These are phyloP conservation scores for Deilephila elpenor DNA, from an alignment of 2,888 invertebrate species.

Conservation along the genomic window DNA sequence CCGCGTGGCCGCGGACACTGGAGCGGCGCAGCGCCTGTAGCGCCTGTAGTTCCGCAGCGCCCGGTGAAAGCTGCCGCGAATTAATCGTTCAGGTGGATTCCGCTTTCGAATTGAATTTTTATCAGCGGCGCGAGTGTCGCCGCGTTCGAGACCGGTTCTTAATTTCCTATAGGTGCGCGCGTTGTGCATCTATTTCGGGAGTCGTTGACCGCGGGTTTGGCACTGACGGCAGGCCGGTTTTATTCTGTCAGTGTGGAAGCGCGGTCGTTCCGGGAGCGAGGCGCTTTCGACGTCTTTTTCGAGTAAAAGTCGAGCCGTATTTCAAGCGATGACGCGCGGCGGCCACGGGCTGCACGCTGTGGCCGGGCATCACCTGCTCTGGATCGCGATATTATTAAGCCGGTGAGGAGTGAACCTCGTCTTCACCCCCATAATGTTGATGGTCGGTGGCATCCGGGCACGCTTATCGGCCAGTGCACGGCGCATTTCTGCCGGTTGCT, in stretches of 20 bases:
- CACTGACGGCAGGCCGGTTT: slow-evolving; percentile 62
- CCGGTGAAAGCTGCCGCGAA: slow-evolving; percentile 74
- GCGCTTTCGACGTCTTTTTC: slow-evolving; percentile 6
- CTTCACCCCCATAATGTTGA: too few species aligned
- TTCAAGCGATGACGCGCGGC: slow-evolving; percentile 17
- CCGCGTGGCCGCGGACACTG: background rate
- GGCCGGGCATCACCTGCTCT: background rate
- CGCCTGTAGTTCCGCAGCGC: slow-evolving; percentile 35
- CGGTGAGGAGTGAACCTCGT: slow-evolving; percentile 55
- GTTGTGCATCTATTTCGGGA: slow-evolving; percentile 82
- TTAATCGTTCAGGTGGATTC: slow-evolving; percentile 77
- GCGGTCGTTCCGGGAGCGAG: slow-evolving; percentile 56
- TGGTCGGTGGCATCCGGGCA: too few species aligned
- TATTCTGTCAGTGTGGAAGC: slow-evolving; percentile 59
- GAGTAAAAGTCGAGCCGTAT: slow-evolving; percentile 17
- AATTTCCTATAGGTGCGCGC: slow-evolving; percentile 73
- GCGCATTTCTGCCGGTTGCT: too few species aligned
- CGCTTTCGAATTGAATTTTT: slow-evolving; percentile 81
- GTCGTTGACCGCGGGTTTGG: slow-evolving; percentile 81
- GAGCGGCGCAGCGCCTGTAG: background rate
- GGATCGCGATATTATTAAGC: slow-evolving; percentile 46
- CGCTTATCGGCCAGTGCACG: too few species aligned
- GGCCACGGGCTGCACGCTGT: slow-evolving; percentile 37
- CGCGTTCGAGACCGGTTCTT: slow-evolving; percentile 76
- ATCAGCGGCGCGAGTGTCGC: slow-evolving; percentile 64